Conservation (phyloP, 2,888 invertebrate species). For the Sisyra terminalis region DNA sequence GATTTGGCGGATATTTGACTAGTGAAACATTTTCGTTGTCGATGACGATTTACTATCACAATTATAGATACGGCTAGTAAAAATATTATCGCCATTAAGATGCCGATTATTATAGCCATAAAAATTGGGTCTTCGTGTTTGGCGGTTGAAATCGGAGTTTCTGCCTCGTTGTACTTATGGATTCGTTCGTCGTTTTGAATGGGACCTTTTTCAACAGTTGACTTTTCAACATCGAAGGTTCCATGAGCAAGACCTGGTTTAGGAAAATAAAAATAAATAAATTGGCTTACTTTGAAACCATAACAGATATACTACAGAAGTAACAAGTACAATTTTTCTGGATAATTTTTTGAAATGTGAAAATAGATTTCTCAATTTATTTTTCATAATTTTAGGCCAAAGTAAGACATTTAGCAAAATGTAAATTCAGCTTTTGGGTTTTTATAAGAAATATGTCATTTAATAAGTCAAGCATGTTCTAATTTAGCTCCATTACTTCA, state of each 20-base stretch:
- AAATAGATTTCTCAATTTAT: no score
- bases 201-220: constrained; percentile 21
- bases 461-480: no score
- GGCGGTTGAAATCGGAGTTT: constrained; percentile 45
- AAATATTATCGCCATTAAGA: constrained; percentile 54
- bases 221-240: constrained; percentile 53
- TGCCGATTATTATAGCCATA: constrained; percentile 64
- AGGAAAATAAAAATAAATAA: constrained; percentile 12
- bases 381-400: no score
- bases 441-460: no score
- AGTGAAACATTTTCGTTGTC: constrained; percentile 55
- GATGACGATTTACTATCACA: constrained; percentile 51
- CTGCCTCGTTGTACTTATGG: constrained; percentile 26
- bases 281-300: neutral
- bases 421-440: no score
- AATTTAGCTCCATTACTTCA: no score
- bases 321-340: no score
- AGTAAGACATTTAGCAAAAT: no score
- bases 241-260: constrained; percentile 51
- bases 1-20: constrained; percentile 48
- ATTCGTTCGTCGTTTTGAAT: constrained; percentile 32
- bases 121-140: constrained; percentile 54
- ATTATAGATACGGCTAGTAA: constrained; percentile 54
- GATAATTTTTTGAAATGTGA: no score
- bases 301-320: no score